Evolutionary conservation across 2,113 vertebrate genomes (phyloP).

Genomic region (Phylloscopus trochilus): DNA sequence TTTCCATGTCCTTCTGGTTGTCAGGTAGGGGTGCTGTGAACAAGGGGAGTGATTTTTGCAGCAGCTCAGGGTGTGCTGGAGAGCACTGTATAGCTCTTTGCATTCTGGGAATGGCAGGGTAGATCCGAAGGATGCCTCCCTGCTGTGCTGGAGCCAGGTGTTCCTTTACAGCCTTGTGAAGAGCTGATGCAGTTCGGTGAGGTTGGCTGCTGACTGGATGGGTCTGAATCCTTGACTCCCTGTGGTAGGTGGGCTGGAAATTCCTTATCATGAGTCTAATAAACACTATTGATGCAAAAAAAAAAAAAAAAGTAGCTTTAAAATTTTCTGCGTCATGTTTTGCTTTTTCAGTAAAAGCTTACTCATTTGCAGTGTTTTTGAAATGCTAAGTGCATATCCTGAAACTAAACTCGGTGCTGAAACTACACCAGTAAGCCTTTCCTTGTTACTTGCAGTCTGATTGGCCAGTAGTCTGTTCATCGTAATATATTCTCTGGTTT

Average conservation of each 20-base stretch:
- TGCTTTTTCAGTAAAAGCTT: background rate
- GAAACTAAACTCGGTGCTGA: background rate
- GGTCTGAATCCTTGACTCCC: background rate
- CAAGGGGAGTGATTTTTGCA: background rate
- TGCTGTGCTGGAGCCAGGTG: accelerated
- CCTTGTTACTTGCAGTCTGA: background rate
- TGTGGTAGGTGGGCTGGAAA: background rate
- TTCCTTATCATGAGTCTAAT: background rate
- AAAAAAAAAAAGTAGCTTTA: background rate
- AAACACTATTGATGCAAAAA: background rate
- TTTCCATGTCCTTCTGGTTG: background rate
- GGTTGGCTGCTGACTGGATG: accelerated
- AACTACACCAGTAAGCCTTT: background rate
- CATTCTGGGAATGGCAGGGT: accelerated
- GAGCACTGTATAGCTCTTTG: background rate
- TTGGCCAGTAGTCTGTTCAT: background rate
- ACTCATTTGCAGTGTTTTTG: background rate
- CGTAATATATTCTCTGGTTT: background rate
- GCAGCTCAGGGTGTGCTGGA: background rate
- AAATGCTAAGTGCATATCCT: background rate
- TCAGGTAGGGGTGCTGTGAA: background rate
- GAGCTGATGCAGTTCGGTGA: background rate
- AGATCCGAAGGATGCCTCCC: background rate
- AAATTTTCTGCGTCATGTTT: background rate
- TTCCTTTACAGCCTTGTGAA: background rate